phyloP scores from a whole-genome alignment of 2,113 vertebrate genomes.

The Hemichromis elongatus region DNA sequence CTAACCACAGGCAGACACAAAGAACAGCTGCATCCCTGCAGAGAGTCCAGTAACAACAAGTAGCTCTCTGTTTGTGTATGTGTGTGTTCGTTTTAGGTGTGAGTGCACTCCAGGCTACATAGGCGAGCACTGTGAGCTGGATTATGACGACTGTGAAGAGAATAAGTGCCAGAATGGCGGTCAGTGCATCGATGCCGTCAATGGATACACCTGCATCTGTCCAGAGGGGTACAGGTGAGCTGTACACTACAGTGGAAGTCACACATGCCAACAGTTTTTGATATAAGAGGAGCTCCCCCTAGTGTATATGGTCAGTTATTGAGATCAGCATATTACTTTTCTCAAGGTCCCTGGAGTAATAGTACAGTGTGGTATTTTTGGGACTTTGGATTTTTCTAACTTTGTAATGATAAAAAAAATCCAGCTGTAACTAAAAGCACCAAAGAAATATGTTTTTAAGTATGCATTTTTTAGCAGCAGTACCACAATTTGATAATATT shows the following conservation, averaged over 20 bases:
- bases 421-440: neutral
- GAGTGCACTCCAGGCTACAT: constrained; percentile 93
- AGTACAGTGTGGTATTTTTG: neutral
- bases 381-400: neutral
- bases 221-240: constrained; percentile 90
- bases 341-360: neutral
- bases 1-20: neutral
- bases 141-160: constrained; percentile 90
- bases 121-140: constrained; percentile 89
- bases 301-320: neutral
- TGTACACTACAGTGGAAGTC: neutral
- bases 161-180: constrained; percentile 95
- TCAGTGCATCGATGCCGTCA: constrained; percentile 89
- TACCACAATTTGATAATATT: neutral
- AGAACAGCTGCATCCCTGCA: neutral
- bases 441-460: neutral
- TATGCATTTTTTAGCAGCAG: neutral
- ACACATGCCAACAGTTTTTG: neutral
- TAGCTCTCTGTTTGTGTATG: neutral
- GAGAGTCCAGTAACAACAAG: neutral
- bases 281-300: constrained; percentile 3
- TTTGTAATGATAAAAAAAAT: neutral
- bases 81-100: constrained; percentile 74
- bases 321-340: neutral
- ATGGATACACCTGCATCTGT: constrained; percentile 92